Evolutionary conservation across 2,113 vertebrate genomes (phyloP), one percentile per base, ranked within the genome.

Genomic region (Ophthalmolycus amberensis): DNA sequence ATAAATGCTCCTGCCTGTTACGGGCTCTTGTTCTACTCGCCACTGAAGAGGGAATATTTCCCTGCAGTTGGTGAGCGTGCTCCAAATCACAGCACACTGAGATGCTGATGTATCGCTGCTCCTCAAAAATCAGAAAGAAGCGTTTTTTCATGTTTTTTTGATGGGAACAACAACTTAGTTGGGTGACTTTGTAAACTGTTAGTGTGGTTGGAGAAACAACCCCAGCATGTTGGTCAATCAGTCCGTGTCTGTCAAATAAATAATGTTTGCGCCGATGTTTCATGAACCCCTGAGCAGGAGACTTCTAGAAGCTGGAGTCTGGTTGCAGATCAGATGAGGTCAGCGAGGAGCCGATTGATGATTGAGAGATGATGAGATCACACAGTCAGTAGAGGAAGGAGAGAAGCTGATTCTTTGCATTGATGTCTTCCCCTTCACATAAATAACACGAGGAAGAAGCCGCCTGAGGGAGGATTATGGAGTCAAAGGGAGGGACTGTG

Each of bases 361-460:
- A 6, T 34, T 34, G 34, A 34, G 5, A 34, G 83, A 22, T 58
- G 82, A 74, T 76, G 29, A 59, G 80, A 77, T 75, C 29, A n/a
- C 62, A 6, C 40, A 3, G 71, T 87, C 85, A 18, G 74, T 84
- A 69, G 60, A 77, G 59, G 67, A 75, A 52, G 68, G 2, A 4
- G 29, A 75, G 46, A 10, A 38, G 77, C 52, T 27, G 69, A 75
- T 84, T 79, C 63, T 48, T 50, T 44, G 50, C 66, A 79, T 59
- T 68, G 73, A 90, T 40, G 77, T 76, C 63, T 86, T 71, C 68
- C n/a, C 42, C 71, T 64, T 71, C 59, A 50, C 69, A 40, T 62
- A 75, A 84, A 76, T 20, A 18, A 79, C 70, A 60, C 64, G 70
- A 6, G 40, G 74, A 4, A 27, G 52, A 71, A n/a, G 67, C 3